Base-by-base conservation (phyloP, 2,797 vertebrate species). In the Heteromormyrus szaboi region DNA sequence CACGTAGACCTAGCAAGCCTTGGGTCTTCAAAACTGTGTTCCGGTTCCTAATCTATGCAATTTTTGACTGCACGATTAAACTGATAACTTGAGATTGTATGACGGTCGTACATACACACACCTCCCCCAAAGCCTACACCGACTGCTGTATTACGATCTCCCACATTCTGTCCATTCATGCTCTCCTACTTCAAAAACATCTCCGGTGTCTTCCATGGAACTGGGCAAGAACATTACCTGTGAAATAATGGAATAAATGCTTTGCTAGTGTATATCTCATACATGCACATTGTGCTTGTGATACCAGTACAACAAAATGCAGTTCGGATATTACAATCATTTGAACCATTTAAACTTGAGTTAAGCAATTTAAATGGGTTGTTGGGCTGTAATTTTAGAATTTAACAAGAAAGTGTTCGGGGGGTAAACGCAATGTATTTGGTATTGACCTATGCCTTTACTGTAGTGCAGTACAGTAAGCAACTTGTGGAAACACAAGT, bases 401-500 rank as follows among this genome's bases (percentile, higher is more conserved):
- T 86, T 86, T 41, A 86, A 19, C 22, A 33, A 33, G 59, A 86
- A 81, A 81, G 12, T 85, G 46, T 85, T 53, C 17, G 6, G 51
- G 50, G 29, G 51, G 33, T 19, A 56, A 56, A 44, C 6, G 54
- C 85, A 44, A 25, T 33, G 53, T 86, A 33, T n/a, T 59, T 56
- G 4, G 91, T 91, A 89, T 90, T 89, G 89, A 90, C 88, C 89
- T 44, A 86, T 86, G 51, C 76, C 91, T 93, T 94, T 91, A 91
- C 91, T 90, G 89, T 92, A 86, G 90, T 90, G 91, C 93, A 68
- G 92, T 92, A 91, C 92, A 92, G 91, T 91, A 90, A 86, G 79
- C 90, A 91, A 89, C 92, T 88, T 90, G 25, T 12, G 50, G 22
- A 86, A 59, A 54, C 89, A 8, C 59, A 85, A 68, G n/a, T 85